phyloP scores from a whole-genome alignment of 2,113 vertebrate species.

The Apodemus speciosus region DNA sequence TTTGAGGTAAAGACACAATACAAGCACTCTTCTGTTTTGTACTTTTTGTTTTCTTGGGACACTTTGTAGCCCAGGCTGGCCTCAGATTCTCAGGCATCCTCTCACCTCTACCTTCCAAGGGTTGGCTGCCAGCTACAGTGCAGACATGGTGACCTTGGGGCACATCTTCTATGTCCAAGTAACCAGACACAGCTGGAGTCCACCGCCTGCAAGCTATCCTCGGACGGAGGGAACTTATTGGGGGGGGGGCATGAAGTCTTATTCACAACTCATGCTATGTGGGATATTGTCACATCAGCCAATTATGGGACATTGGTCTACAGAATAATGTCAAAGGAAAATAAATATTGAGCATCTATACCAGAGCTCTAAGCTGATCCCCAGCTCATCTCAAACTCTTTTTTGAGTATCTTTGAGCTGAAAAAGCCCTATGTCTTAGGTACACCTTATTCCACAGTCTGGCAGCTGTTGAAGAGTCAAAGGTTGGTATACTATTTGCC shows the following conservation, averaged over 20 bases:
- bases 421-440: not conserved
- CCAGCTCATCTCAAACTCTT: not conserved
- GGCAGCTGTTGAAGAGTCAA: not conserved
- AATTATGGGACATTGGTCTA: not conserved
- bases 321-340: not conserved
- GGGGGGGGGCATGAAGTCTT: not conserved
- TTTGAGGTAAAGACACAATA: not conserved
- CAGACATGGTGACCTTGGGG: not conserved
- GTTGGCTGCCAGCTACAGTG: not conserved
- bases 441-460: slow-evolving; percentile 4
- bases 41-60: not conserved
- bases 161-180: not conserved
- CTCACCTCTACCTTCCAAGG: not conserved
- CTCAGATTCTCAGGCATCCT: not conserved
- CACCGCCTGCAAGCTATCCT: not conserved
- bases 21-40: not conserved
- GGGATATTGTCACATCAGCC: not conserved
- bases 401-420: not conserved
- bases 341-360: not conserved
- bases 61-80: not conserved
- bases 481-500: no score
- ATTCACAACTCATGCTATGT: not conserved
- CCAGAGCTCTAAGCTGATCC: not conserved
- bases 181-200: not conserved
- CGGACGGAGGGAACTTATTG: not conserved